Evolutionary conservation across 2,888 invertebrate genomes (phyloP).

Genomic region (Lumbricus terrestris): DNA sequence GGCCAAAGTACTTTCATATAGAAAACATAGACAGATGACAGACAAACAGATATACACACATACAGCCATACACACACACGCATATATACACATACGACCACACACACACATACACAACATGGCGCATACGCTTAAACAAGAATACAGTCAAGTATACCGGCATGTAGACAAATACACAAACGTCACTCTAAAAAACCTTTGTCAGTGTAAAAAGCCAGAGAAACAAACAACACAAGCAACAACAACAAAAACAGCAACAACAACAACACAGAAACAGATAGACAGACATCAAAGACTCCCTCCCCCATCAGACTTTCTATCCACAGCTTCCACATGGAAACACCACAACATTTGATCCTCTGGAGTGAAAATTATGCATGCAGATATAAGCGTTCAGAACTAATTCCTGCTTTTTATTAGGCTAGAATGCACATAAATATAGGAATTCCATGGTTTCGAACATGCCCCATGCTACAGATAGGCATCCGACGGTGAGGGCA

Average conservation of each 20-base stretch:
- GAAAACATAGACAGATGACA: background rate
- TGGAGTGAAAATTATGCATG: background rate
- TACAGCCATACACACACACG: background rate
- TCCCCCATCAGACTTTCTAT: background rate
- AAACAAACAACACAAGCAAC: no score
- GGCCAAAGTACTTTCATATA: background rate
- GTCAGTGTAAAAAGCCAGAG: background rate
- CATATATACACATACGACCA: background rate
- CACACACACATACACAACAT: background rate
- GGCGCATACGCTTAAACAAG: no score
- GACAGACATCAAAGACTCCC: background rate
- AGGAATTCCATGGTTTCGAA: no score
- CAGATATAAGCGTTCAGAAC: background rate
- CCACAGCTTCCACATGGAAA: background rate
- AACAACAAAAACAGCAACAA: background rate
- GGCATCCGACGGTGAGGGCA: background rate
- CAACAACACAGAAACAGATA: no score
- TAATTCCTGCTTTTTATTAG: background rate
- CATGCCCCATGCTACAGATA: background rate
- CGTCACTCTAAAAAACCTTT: background rate
- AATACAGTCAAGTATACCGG: no score
- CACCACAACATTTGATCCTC: background rate
- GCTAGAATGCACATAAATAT: background rate
- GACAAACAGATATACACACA: background rate
- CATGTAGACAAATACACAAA: background rate